Evolutionary conservation across 2,888 invertebrate species (phyloP).

Genomic region (Cantharis nigra): DNA sequence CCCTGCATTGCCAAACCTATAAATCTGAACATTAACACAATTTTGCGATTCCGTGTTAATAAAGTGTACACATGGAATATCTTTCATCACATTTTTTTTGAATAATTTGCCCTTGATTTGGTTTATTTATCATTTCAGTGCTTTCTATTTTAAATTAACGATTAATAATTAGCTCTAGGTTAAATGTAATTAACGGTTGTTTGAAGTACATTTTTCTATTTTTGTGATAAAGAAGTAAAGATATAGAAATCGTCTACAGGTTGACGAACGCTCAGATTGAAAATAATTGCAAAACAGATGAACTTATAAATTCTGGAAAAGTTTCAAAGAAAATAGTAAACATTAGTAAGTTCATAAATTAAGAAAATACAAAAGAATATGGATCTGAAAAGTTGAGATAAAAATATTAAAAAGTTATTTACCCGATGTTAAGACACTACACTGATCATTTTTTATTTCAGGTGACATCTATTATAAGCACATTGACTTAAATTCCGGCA

Average conservation of each 20-base stretch:
- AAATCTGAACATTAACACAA: conserved; percentile 11
- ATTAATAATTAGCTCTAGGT: background rate
- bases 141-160: background rate
- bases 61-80: background rate
- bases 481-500: background rate
- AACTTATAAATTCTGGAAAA: background rate
- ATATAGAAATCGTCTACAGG: background rate
- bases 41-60: conserved; percentile 7
- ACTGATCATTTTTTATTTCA: background rate
- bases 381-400: background rate
- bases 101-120: background rate
- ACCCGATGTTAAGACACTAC: background rate
- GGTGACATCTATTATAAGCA: too few species aligned
- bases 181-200: background rate
- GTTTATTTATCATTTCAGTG: background rate
- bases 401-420: background rate
- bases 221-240: background rate
- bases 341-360: background rate
- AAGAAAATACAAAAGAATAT: background rate
- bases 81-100: background rate
- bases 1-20: conserved; percentile 7
- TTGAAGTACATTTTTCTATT: background rate
- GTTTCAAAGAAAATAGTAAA: background rate
- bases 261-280: background rate
- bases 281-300: background rate